Evolutionary conservation across 2,797 vertebrate species (phyloP).

Genomic region (Lutra lutra): DNA sequence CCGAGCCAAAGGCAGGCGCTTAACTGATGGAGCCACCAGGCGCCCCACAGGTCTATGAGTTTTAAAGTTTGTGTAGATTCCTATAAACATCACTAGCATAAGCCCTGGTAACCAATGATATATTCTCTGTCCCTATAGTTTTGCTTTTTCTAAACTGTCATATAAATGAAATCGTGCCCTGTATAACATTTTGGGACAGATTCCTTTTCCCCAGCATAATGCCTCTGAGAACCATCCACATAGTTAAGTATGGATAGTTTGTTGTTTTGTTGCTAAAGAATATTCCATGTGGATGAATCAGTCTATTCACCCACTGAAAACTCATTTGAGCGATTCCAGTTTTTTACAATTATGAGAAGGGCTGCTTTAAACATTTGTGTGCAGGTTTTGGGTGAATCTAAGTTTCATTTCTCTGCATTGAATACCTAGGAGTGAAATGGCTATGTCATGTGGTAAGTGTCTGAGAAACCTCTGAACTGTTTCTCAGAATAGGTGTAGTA

Average conservation of each 20-base stretch:
- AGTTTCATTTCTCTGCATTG: background rate
- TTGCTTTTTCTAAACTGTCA: background rate
- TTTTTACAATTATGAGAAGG: background rate
- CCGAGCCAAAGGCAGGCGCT: rapidly evolving
- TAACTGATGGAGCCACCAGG: background rate
- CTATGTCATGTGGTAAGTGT: background rate
- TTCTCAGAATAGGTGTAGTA: background rate
- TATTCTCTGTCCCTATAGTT: background rate
- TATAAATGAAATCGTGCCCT: background rate
- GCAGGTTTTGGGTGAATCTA: background rate
- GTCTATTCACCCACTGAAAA: background rate
- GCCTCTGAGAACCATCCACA: background rate
- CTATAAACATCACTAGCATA: background rate
- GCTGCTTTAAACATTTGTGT: background rate
- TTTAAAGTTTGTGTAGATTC: background rate
- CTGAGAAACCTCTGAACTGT: background rate
- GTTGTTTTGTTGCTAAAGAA: background rate
- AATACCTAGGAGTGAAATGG: background rate
- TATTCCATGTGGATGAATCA: background rate
- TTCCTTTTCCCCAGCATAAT: background rate
- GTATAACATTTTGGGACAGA: background rate
- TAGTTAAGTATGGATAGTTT: too few species aligned
- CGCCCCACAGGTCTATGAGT: background rate
- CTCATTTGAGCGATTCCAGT: background rate
- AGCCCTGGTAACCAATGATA: background rate